These are phyloP conservation scores for Paramuricea clavata DNA, from an alignment of 92 coral and sea anemone genomes.

Conservation along the genomic window DNA sequence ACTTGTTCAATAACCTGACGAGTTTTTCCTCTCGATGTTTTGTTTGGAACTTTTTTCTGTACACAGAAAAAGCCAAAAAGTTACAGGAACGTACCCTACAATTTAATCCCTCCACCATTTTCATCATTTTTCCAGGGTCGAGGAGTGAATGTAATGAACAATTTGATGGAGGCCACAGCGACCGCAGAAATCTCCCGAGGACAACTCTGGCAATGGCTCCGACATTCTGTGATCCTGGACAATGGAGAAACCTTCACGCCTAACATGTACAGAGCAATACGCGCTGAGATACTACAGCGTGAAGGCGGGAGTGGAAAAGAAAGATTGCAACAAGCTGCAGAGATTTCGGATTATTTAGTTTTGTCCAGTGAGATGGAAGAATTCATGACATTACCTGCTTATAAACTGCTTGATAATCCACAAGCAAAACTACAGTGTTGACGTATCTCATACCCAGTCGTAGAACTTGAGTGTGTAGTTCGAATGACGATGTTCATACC, in stretches of 20 bases:
- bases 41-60: too few species aligned
- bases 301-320: slow-evolving; percentile 84
- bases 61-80: too few species aligned
- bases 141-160: slow-evolving; percentile 92
- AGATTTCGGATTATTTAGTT: slow-evolving; percentile 84
- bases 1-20: too few species aligned
- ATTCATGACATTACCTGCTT: slow-evolving; percentile 92
- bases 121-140: slow-evolving; percentile 81
- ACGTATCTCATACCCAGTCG: too few species aligned
- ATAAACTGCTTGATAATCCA: slow-evolving; percentile 84
- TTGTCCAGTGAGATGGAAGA: slow-evolving; percentile 87
- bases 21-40: too few species aligned
- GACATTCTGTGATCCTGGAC: slow-evolving; percentile 73
- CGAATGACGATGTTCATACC: too few species aligned
- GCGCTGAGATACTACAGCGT: slow-evolving; percentile 79
- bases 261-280: slow-evolving; percentile 74
- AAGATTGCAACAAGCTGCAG: slow-evolving; percentile 87
- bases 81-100: too few species aligned
- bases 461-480: too few species aligned
- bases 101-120: too few species aligned
- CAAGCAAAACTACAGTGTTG: too few species aligned
- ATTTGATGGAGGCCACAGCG: slow-evolving; percentile 98
- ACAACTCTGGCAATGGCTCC: slow-evolving; percentile 96
- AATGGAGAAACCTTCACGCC: slow-evolving; percentile 81
- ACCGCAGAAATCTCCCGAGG: slow-evolving; percentile 97